Percentiles rank a stretch among this genome's conserved stretches.
Evolutionary conservation across 2,888 invertebrate genomes (phyloP).

Genomic region (Liopterus haemorrhoidalis): DNA sequence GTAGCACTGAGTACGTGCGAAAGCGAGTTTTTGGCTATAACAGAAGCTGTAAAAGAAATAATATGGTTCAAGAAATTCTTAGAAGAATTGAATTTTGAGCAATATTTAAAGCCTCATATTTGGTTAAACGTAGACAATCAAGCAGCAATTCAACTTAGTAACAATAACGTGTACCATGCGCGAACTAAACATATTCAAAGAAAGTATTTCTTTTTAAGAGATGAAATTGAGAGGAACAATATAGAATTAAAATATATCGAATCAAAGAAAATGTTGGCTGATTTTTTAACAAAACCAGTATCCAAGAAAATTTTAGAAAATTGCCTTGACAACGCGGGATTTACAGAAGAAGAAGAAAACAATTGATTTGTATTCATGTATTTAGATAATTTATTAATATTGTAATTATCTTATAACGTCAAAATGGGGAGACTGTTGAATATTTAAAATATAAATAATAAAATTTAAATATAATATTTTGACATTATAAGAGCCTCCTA

Average conservation of each 20-base stretch:
- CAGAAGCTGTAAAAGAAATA: slow-evolving; percentile 1
- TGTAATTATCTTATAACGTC: no score
- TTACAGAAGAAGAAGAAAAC: no score
- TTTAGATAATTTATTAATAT: no score
- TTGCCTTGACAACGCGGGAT: no score
- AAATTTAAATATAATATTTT: no score
- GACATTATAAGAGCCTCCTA: no score
- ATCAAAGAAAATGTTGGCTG: slow-evolving; percentile 5
- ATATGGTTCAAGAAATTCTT: no score
- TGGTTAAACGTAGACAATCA: slow-evolving; percentile 1
- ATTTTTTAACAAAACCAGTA: slow-evolving; percentile 2
- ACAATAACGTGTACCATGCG: neutral
- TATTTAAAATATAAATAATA: no score
- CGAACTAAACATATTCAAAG: neutral
- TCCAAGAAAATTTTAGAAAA: neutral
- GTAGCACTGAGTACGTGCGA: slow-evolving; percentile 1
- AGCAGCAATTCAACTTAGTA: neutral
- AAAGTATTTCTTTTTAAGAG: neutral
- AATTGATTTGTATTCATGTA: no score
- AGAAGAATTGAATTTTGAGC: no score
- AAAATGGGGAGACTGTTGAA: no score
- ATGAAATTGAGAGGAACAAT: neutral
- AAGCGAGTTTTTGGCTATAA: slow-evolving; percentile 1
- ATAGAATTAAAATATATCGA: neutral
- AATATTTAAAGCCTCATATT: no score